Evolutionary conservation across 2,888 invertebrate species (phyloP).

Genomic region (Phasia obesa): DNA sequence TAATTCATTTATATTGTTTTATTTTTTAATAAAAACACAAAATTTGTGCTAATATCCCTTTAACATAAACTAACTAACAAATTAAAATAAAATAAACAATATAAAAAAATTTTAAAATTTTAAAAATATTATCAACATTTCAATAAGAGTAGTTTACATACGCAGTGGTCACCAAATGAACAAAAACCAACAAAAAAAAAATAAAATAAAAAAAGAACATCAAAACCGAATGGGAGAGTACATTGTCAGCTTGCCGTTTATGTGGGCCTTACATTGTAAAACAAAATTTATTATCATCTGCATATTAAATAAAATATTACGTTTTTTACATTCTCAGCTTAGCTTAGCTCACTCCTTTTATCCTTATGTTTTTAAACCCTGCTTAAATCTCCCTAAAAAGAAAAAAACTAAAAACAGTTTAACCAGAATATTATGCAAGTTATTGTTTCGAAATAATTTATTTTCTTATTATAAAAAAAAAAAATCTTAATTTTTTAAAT

Average conservation of each 20-base stretch:
- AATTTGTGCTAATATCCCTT: neutral
- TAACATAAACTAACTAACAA: slow-evolving; percentile 59
- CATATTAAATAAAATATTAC: slow-evolving; percentile 11
- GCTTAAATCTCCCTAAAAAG: neutral
- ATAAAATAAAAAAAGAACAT: neutral
- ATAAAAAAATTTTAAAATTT: slow-evolving; percentile 30
- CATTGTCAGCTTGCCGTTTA: slow-evolving; percentile 87
- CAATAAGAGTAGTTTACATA: slow-evolving; percentile 83
- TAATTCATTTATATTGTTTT: neutral
- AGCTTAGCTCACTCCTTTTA: neutral
- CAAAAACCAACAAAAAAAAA: neutral
- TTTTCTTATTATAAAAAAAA: neutral
- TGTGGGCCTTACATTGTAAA: slow-evolving; percentile 84
- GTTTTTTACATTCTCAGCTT: neutral
- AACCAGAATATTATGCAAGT: slow-evolving; percentile 82
- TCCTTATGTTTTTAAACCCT: slow-evolving; percentile 3
- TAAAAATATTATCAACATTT: slow-evolving; percentile 75
- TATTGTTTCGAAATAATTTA: slow-evolving; percentile 75
- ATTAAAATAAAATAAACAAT: slow-evolving; percentile 23
- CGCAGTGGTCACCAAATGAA: slow-evolving; percentile 80
- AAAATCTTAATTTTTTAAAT: neutral
- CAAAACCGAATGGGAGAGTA: slow-evolving; percentile 83
- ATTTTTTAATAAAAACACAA: too few relatives aligned
- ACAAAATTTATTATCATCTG: slow-evolving; percentile 70
- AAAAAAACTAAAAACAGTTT: slow-evolving; percentile 74